A percentile compares a stretch with the other conserved stretches of the same genome.
phyloP scores from a whole-genome alignment of 2,797 vertebrate genomes.

The Centroberyx gerrardi region DNA sequence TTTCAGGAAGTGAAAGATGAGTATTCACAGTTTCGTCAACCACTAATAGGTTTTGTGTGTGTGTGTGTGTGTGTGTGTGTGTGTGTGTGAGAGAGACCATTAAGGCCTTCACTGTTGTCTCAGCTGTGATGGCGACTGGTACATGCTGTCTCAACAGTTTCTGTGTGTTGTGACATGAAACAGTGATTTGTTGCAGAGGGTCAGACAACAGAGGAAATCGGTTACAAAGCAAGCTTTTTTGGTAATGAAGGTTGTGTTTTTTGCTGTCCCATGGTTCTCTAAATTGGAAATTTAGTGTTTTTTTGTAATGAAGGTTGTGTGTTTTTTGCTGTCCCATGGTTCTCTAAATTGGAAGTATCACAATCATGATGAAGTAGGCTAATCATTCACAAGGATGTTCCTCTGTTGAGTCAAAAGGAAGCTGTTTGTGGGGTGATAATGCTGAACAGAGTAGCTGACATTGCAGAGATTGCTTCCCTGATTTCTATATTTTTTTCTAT shows the following conservation, averaged over 20 bases:
- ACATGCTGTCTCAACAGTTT: conserved; percentile 72
- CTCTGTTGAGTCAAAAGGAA: neutral
- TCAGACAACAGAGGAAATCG: conserved; percentile 61
- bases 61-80: conserved; percentile 28
- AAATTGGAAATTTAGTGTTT: conserved; percentile 18
- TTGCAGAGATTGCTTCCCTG: neutral
- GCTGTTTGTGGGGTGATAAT: too few relatives aligned
- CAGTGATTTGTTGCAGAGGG: conserved; percentile 61
- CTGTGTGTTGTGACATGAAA: conserved; percentile 71
- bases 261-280: conserved; percentile 12
- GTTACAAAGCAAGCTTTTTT: conserved; percentile 45
- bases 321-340: conserved; percentile 18
- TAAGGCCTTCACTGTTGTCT: conserved; percentile 76
- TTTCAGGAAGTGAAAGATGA: conserved; percentile 51
- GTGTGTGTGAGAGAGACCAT: conserved; percentile 28
- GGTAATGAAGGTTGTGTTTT: conserved; percentile 26
- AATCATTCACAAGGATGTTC: conserved; percentile 3
- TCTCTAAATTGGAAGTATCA: conserved; percentile 20
- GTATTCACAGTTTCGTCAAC: conserved; percentile 40
- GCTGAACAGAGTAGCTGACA: neutral
- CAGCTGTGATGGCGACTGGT: conserved; percentile 82
- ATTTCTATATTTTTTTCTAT: conserved; percentile 4
- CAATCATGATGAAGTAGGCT: conserved; percentile 1
- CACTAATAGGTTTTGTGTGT: conserved; percentile 19
- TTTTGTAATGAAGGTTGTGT: conserved; percentile 19